Evolutionary conservation across 2,888 invertebrate genomes (phyloP).

Genomic region (Ornithoptera alexandrae): DNA sequence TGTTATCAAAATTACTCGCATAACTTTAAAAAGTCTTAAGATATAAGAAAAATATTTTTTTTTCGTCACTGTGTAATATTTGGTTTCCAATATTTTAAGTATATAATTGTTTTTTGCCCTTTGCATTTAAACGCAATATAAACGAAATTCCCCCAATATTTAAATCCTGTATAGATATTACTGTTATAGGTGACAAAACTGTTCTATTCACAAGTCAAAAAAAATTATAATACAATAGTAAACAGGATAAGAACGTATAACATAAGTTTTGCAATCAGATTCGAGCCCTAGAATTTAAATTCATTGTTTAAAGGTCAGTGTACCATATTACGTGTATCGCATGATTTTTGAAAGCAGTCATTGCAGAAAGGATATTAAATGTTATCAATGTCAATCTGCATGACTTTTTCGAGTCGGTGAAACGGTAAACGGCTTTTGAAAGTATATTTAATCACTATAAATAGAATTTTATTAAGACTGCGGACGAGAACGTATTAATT

Average conservation of each 20-base stretch:
- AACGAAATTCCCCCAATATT: not conserved
- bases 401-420: constrained; percentile 15
- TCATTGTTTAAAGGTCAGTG: constrained; percentile 21
- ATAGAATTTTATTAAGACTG: constrained; percentile 7
- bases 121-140: not conserved
- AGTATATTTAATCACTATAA: constrained; percentile 12
- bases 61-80: no score
- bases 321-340: constrained; percentile 10
- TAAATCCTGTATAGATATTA: no score
- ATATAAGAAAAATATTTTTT: no score
- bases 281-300: not conserved
- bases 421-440: constrained; percentile 13
- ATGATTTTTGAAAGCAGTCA: constrained; percentile 24
- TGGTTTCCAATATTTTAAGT: not conserved
- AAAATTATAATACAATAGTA: not conserved
- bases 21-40: no score
- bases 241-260: not conserved
- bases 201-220: no score
- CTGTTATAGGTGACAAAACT: no score
- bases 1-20: not conserved
- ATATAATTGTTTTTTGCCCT: not conserved
- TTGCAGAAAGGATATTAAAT: constrained; percentile 11
- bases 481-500: constrained; percentile 4
- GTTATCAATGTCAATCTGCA: constrained; percentile 27
- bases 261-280: not conserved